Conservation (phyloP, 1,140 invertebrate species). For the Heliconius nattereri region DNA sequence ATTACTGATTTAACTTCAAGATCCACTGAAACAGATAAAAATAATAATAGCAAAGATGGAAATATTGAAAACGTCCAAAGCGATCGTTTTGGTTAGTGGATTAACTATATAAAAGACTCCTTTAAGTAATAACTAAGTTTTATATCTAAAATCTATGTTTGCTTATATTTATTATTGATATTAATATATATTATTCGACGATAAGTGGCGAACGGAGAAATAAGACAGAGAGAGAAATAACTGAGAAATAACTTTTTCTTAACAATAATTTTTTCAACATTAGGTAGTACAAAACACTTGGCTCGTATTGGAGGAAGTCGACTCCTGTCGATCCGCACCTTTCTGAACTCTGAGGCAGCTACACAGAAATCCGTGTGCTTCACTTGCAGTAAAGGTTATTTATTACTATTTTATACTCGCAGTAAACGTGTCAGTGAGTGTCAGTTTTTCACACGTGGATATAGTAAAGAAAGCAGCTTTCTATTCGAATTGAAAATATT, state of each 20-base stretch:
- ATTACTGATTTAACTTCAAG: conserved; percentile 17
- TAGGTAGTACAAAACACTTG: background rate
- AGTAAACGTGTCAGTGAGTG: too few relatives aligned
- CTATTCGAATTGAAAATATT: too few relatives aligned
- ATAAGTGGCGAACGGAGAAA: too few relatives aligned
- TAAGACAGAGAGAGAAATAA: too few relatives aligned
- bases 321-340: conserved; percentile 41
- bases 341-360: conserved; percentile 20
- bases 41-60: background rate
- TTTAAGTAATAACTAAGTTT: too few relatives aligned
- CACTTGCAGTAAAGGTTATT: conserved; percentile 32
- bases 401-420: background rate
- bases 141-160: too few relatives aligned
- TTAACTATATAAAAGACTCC: background rate
- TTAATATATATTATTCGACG: too few relatives aligned
- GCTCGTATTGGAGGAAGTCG: conserved; percentile 42
- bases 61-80: background rate
- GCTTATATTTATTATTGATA: too few relatives aligned
- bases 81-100: background rate
- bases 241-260: too few relatives aligned
- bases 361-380: conserved; percentile 21
- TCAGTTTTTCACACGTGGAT: too few relatives aligned
- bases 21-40: conserved; percentile 5
- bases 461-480: too few relatives aligned
- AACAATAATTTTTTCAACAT: too few relatives aligned